phyloP scores from a whole-genome alignment of 2,797 vertebrate species.

The Phalanger gymnotis region DNA sequence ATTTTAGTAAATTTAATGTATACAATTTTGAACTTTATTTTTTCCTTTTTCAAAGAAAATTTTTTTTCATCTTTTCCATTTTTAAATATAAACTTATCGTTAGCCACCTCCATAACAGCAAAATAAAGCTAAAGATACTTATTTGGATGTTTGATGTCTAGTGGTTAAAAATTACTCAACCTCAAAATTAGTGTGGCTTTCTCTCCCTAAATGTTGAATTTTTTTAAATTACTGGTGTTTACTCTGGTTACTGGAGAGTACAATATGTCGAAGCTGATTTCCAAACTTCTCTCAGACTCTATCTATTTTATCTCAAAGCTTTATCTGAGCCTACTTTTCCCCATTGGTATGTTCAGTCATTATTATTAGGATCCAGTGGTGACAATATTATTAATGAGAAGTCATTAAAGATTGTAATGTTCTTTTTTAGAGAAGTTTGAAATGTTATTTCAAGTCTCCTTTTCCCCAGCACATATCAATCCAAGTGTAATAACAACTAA shows the following conservation, averaged over 20 bases:
- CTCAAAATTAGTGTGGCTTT: slow-evolving; percentile 5
- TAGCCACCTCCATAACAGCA: slow-evolving; percentile 1
- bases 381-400: slow-evolving; percentile 4
- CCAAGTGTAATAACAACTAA: neutral
- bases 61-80: slow-evolving; percentile 26
- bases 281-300: slow-evolving; percentile 27
- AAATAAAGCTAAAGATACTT: slow-evolving; percentile 18
- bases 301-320: slow-evolving; percentile 32
- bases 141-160: slow-evolving; percentile 25
- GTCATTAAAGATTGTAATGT: neutral
- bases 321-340: slow-evolving; percentile 31
- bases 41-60: neutral
- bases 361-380: neutral
- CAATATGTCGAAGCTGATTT: slow-evolving; percentile 19
- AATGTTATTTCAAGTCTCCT: slow-evolving; percentile 39
- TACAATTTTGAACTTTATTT: neutral
- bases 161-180: neutral
- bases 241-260: slow-evolving; percentile 33
- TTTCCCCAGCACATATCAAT: neutral
- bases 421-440: slow-evolving; percentile 19
- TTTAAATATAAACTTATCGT: neutral
- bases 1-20: slow-evolving; percentile 74
- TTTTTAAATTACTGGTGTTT: slow-evolving; percentile 5
- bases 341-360: neutral
- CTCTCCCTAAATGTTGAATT: neutral